Base-by-base conservation (phyloP, 2,888 invertebrate genomes). In the Lysandra coridon region DNA sequence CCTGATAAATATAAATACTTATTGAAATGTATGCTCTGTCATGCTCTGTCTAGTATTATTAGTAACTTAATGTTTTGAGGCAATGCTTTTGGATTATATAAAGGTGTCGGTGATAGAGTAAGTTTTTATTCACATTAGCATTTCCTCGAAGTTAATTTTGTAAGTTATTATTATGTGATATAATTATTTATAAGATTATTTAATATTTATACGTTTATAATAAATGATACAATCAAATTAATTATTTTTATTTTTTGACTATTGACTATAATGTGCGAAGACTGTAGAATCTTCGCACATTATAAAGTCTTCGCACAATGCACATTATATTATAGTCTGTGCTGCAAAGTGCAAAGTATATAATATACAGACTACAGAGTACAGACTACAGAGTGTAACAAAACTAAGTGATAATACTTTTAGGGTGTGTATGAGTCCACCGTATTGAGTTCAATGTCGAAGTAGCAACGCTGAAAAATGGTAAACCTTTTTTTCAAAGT, bases 81-180 rank as follows among this genome's bases (percentile, higher is more conserved):
- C 75, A 73, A 78, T 80, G 80, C 80, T 80, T 81, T 82, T 80
- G 80, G 78, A 49, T 80, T 73, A 79, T 12, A 23, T 37, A 37
- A 57, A 37, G 60, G 75, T 57, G 44, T 81, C 87, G 57, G 76
- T 57, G 33, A 57, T 76, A 76, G 57, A 53, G 12, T 53, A 33
- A 53, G 23, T 14, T 53, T 57, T 76, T 76, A 23, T 69, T 62
- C 49, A 73, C 91, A 92, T 88, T 85, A 93, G 92, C 91, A 87
- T 89, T 91, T 88, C 92, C 93, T 93, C 93, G 93, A 92, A 82
- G 85, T 75, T 84, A 81, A 53, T 69, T 78, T 74, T 81, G 53
- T 53, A 76, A 76, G 17, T 76, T 75, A 57, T 33, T 53, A 76
- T 57, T 37, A 76, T 76, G 76, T 76, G 76, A 57, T 76, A 76